Evolutionary conservation across 2,888 invertebrate genomes (phyloP).

Genomic region (Taenaris catops): DNA sequence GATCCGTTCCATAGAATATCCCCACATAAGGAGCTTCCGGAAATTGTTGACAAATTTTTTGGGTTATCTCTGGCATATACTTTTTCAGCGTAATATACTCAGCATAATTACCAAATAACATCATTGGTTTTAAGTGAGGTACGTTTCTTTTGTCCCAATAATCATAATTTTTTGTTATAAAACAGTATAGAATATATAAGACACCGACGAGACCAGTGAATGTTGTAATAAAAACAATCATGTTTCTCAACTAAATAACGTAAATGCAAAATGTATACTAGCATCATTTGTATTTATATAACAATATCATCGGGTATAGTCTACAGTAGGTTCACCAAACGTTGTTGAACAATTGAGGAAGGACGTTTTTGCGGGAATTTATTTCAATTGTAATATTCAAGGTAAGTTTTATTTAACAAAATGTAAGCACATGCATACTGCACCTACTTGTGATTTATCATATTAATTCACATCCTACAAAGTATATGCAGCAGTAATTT

Average conservation of each 20-base stretch:
- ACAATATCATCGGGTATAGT: too few species aligned
- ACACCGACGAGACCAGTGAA: background rate
- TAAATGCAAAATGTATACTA: too few species aligned
- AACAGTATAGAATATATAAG: conserved; percentile 12
- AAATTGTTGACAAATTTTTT: conserved; percentile 40
- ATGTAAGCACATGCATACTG: too few species aligned
- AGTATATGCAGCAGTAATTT: too few species aligned
- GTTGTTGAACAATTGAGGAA: too few species aligned
- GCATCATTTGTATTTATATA: conserved; percentile 1
- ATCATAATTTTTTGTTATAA: conserved; percentile 15
- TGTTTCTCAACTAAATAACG: background rate
- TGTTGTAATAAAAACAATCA: conserved; percentile 2
- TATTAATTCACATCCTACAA: too few species aligned
- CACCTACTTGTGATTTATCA: too few species aligned
- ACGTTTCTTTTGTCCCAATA: conserved; percentile 51
- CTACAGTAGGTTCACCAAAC: conserved; percentile 2
- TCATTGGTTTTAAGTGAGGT: conserved; percentile 33
- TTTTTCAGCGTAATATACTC: conserved; percentile 38
- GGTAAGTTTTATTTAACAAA: too few species aligned
- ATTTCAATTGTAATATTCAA: too few species aligned
- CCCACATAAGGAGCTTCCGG: conserved; percentile 49
- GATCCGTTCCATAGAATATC: conserved; percentile 49
- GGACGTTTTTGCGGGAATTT: too few species aligned
- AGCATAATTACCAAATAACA: conserved; percentile 48
- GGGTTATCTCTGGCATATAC: conserved; percentile 30